Percentiles rank a stretch among this genome's conserved stretches.
Evolutionary conservation across 2,888 invertebrate genomes (phyloP).

Genomic region (Thyatira batis): DNA sequence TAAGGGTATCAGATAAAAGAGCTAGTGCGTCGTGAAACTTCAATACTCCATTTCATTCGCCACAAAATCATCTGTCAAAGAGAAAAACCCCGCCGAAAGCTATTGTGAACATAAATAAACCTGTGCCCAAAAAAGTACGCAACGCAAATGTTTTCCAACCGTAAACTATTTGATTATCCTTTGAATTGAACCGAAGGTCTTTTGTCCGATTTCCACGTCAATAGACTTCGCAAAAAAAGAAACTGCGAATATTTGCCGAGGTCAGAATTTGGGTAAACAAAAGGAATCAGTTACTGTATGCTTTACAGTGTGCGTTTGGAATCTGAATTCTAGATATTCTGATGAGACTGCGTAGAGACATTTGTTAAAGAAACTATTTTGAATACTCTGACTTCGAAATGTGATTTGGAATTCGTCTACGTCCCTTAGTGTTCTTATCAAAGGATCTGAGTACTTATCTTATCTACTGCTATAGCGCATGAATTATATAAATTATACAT

Average conservation of each 20-base stretch:
- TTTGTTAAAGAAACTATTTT: neutral
- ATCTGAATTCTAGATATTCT: conserved; percentile 16
- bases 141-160: conserved; percentile 52
- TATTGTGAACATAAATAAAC: conserved; percentile 53
- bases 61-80: conserved; percentile 52
- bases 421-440: too few species aligned
- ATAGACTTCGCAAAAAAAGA: conserved; percentile 45
- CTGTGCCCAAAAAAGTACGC: conserved; percentile 39
- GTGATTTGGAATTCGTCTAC: neutral
- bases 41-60: conserved; percentile 38
- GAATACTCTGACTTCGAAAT: neutral
- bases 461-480: too few species aligned
- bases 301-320: conserved; percentile 18
- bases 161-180: conserved; percentile 69
- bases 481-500: too few species aligned
- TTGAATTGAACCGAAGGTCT: conserved; percentile 57
- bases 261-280: conserved; percentile 47
- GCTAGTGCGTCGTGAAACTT: conserved; percentile 1
- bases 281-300: conserved; percentile 23
- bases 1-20: conserved; percentile 6
- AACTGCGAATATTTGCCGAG: conserved; percentile 47
- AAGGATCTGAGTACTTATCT: too few species aligned
- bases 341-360: too few species aligned
- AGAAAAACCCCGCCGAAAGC: conserved; percentile 34
- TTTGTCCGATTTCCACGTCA: conserved; percentile 58